A percentile compares a stretch with the other conserved stretches of the same genome.
Evolutionary conservation across 2,888 invertebrate genomes (phyloP).

Genomic region (Lamproptera curius): DNA sequence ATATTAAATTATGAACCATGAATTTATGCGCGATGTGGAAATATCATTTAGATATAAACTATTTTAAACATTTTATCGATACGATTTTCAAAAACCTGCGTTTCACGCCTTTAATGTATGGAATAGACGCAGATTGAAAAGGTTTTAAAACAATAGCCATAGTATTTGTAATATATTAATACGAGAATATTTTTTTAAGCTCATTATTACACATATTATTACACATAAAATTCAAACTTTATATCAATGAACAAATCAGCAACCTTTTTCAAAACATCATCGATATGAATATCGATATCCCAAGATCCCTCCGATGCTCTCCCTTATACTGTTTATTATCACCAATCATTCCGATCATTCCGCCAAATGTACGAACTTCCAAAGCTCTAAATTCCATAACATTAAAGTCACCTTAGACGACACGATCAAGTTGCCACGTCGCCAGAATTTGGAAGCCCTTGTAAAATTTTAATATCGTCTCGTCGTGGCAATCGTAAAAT

Average conservation of each 20-base stretch:
- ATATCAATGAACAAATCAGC: too few relatives aligned
- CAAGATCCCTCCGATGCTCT: background rate
- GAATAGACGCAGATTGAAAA: too few relatives aligned
- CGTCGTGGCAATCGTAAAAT: slow-evolving; percentile 27
- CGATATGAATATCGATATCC: background rate
- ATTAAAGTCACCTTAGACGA: slow-evolving; percentile 20
- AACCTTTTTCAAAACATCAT: too few relatives aligned
- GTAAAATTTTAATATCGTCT: slow-evolving; percentile 33
- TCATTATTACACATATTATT: too few relatives aligned
- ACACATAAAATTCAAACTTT: too few relatives aligned
- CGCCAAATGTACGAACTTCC: background rate
- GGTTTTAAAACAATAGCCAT: too few relatives aligned
- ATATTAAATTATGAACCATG: slow-evolving; percentile 26
- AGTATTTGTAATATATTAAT: too few relatives aligned
- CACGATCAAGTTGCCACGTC: slow-evolving; percentile 26
- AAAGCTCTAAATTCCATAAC: slow-evolving; percentile 1
- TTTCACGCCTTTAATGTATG: too few relatives aligned
- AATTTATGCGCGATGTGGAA: slow-evolving; percentile 20
- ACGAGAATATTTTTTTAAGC: too few relatives aligned
- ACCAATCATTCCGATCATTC: background rate
- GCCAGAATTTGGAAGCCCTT: slow-evolving; percentile 26
- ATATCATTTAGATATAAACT: too few relatives aligned
- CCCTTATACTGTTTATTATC: background rate
- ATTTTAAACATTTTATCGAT: too few relatives aligned
- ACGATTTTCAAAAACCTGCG: too few relatives aligned